Base-by-base conservation (phyloP, 2,797 vertebrate genomes). In the Parambassis ranga region DNA sequence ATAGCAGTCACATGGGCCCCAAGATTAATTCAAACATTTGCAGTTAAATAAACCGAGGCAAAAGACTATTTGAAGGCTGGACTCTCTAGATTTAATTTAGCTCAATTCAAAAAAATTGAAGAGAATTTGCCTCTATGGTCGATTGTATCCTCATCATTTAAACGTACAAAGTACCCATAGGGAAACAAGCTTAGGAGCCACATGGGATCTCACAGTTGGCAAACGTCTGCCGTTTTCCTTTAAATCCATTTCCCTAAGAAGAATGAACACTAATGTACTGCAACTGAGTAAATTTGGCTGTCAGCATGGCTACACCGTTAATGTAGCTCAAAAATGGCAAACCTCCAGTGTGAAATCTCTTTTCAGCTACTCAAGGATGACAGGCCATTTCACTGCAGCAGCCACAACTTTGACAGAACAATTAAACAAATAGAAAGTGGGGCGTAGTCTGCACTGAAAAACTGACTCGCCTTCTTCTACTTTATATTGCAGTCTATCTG, bases 321-420 rank as follows among this genome's bases (percentile, higher is more conserved):
- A 88, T 88, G 85, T 85, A 84, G 87, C 90, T 89, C 65, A 79
- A 78, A 85, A 87, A 88, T 65, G 71, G 79, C 81, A 66, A 84
- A 43, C 52, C 78, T 88, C 78, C 38, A 63, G 65, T 70, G 80
- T 82, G 75, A 91, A 90, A 86, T 87, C 72, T 89, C 75, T 82
- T 83, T 80, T 73, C 56, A 81, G 77, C 55, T 72, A 68, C 76
- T 86, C 77, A 72, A 70, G 71, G 73, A 73, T 79, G 86, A 86
- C 74, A 46, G 73, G 71, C 75, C 61, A 68, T 83, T 84, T 81
- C 58, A 77, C 60, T 64, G 75, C 71, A 38, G 77, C 78, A 39
- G 62, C 28, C 43, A 9, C 43, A 53, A 49, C 61, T 67, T 38
- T 79, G 56, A 83, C 64, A 82, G 73, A 77, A 71, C 71, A 81